Conservation (phyloP, 2,797 vertebrate species). For the Sphenodon punctatus region DNA sequence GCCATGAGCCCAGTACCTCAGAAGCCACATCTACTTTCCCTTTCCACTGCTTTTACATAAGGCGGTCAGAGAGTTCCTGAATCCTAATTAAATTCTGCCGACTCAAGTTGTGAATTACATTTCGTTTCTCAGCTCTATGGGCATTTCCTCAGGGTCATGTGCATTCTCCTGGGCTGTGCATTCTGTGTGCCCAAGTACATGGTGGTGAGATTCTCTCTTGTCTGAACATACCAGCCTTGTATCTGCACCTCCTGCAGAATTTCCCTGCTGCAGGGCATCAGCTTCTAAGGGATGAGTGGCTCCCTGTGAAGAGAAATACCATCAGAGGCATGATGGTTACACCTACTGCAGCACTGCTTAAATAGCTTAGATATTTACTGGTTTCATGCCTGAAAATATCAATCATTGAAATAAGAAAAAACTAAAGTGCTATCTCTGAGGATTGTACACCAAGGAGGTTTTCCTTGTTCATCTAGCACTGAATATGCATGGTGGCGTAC, state of each 20-base stretch:
- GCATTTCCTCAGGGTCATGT: background rate
- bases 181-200: constrained; percentile 30
- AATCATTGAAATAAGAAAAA: constrained; percentile 32
- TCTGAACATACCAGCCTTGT: constrained; percentile 69
- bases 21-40: too few relatives aligned
- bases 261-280: constrained; percentile 60
- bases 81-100: background rate
- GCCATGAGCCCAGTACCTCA: too few relatives aligned
- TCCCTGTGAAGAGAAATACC: constrained; percentile 72
- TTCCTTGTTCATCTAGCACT: background rate
- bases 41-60: background rate
- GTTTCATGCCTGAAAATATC: constrained; percentile 43
- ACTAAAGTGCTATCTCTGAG: too few relatives aligned
- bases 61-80: too few relatives aligned
- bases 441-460: background rate
- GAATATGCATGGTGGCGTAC: constrained; percentile 19
- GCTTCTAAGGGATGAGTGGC: constrained; percentile 63
- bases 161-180: background rate
- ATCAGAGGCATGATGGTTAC: constrained; percentile 61
- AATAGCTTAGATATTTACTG: constrained; percentile 47
- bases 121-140: background rate
- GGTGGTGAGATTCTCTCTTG: constrained; percentile 60
- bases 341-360: constrained; percentile 50
- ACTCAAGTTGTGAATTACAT: background rate
- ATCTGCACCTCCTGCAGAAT: constrained; percentile 69